A percentile compares a stretch with the other conserved stretches of the same genome.
Evolutionary conservation across 2,113 vertebrate species (phyloP).

Genomic region (Dasyprocta punctata): DNA sequence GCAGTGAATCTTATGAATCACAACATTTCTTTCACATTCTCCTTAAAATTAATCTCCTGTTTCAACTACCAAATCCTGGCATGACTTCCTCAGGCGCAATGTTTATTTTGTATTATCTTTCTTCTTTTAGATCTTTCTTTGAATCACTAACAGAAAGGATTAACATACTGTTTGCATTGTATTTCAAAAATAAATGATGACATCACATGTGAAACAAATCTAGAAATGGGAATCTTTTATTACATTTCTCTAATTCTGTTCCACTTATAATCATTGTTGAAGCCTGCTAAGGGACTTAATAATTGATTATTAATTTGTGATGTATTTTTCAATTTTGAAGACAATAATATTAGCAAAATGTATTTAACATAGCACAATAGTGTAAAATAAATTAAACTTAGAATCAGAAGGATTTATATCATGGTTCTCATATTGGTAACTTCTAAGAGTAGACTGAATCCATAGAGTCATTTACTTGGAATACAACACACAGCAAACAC

Average conservation of each 20-base stretch:
- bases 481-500: not conserved
- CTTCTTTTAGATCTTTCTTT: not conserved
- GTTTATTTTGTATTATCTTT: not conserved
- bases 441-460: not conserved
- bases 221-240: not conserved
- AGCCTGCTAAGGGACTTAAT: not conserved
- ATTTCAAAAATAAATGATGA: not conserved
- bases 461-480: not conserved
- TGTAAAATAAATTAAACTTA: not conserved
- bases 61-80: not conserved
- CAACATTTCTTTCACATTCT: not conserved
- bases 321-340: not conserved
- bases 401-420: not conserved
- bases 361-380: not conserved
- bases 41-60: not conserved
- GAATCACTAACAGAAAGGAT: not conserved
- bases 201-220: not conserved
- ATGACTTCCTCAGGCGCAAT: not conserved
- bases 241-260: not conserved
- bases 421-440: not conserved
- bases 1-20: not conserved
- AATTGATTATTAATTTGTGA: not conserved
- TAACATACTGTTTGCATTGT: not conserved
- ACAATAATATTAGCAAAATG: not conserved
- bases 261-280: not conserved